Base-by-base conservation (phyloP, 2,113 vertebrate genomes). In the Monopterus albus region DNA sequence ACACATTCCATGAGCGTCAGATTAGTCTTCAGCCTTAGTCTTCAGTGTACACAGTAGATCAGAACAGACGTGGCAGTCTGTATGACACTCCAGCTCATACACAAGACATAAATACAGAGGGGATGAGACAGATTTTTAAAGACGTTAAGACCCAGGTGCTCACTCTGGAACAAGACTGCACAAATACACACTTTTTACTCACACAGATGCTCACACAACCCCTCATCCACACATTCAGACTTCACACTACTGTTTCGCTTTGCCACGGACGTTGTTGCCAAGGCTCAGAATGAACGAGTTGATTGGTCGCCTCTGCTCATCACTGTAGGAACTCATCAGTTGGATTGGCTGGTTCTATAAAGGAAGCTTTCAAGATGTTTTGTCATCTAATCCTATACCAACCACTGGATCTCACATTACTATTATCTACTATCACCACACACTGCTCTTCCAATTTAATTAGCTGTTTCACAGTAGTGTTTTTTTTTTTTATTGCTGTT, bases 211-310 rank as follows among this genome's bases (percentile, higher is more conserved):
- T 78, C 57, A 75, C 40, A 72, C 76, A 72, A 39, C 57, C 43
- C 39, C 17, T 21, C 15, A 10, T 18, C 45, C 65, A 74, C 75
- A 40, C 53, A 66, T 64, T 13, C 75, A 55, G 56, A 78, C 81
- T 75, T 62, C 86, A 79, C 78, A 76, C 78, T 49, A 67, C 75
- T 60, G 74, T 81, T 83, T 85, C 39, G 52, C 79, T 83, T 85
- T 85, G 85, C 87, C 31, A 71, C 81, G 65, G 75, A 87, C 88
- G 92, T 90, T 93, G 92, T 93, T 93, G 92, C 92, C 92, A 92
- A 88, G 92, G 91, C 91, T 92, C 90, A 69, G 81, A 87, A 68
- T 69, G 83, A 85, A 84, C 71, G 18, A 87, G 80, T 65, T 83
- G 91, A 93, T 93, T 94, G 92, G 91, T 79, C 50, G 80, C 71